Conservation (phyloP, 2,888 invertebrate genomes). For the Marronus borbonicus region DNA sequence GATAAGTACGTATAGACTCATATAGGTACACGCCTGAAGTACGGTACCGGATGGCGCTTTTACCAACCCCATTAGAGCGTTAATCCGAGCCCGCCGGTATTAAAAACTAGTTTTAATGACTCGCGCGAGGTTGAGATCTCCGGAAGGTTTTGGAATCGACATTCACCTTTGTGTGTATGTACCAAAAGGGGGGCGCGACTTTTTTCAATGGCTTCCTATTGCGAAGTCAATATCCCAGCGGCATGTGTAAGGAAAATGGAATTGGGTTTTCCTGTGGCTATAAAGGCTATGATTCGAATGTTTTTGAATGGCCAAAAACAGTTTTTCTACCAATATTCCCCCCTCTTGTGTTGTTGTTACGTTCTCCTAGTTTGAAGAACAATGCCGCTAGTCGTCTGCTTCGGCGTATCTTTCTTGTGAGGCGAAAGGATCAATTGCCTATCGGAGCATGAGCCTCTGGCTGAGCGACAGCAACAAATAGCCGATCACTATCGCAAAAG, state of each 20-base stretch:
- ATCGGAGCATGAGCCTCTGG: no score
- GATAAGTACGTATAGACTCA: background rate
- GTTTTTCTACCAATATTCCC: no score
- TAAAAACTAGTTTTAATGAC: conserved; percentile 11
- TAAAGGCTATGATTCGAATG: no score
- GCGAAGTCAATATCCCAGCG: background rate
- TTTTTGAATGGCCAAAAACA: no score
- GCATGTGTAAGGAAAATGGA: background rate
- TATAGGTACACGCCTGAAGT: background rate
- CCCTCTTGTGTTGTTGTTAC: no score
- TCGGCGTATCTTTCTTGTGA: no score
- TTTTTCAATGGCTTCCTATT: background rate
- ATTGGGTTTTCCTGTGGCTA: background rate
- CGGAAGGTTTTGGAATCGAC: no score
- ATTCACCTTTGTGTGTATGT: background rate
- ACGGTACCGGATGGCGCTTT: background rate
- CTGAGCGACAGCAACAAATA: no score
- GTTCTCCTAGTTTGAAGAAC: no score
- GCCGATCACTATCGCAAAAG: no score
- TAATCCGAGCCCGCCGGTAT: background rate
- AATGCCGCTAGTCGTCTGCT: no score
- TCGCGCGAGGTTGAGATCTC: conserved; percentile 1
- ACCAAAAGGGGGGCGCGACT: background rate
- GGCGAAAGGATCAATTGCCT: no score
- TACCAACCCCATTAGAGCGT: background rate